Evolutionary conservation across 2,888 invertebrate species (phyloP).

Genomic region (Papilio protenor): DNA sequence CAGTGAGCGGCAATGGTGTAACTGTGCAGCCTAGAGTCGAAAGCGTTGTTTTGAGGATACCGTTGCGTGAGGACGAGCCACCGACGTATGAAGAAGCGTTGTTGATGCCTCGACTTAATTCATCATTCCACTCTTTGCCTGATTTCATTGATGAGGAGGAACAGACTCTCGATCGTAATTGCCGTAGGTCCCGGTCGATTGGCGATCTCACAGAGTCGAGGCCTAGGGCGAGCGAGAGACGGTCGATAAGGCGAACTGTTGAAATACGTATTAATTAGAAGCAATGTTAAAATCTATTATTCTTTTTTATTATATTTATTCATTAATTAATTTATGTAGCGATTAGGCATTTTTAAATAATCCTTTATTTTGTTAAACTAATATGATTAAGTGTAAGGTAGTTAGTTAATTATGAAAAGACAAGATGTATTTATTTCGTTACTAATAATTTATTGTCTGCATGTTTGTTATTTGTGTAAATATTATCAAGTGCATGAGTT

Average conservation of each 20-base stretch:
- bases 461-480: neutral
- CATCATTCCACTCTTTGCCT: constrained; percentile 85
- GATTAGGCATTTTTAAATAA: neutral
- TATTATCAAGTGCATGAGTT: neutral
- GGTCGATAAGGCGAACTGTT: constrained; percentile 73
- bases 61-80: constrained; percentile 78
- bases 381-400: neutral
- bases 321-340: neutral
- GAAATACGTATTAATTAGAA: constrained; percentile 62
- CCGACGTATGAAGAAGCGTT: constrained; percentile 92
- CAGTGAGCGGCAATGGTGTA: constrained; percentile 64
- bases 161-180: constrained; percentile 48
- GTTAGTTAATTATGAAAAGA: neutral
- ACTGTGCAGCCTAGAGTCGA: constrained; percentile 61
- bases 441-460: neutral
- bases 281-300: constrained; percentile 29
- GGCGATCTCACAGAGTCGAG: constrained; percentile 75
- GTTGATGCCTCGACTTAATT: constrained; percentile 87
- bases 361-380: neutral
- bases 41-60: constrained; percentile 67
- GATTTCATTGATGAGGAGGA: constrained; percentile 74
- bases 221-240: constrained; percentile 66
- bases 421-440: neutral
- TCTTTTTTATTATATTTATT: neutral
- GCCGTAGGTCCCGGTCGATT: constrained; percentile 76